These are phyloP conservation scores for Brachionus asplanchnoidis DNA, from an alignment of 1,140 invertebrate species.

Conservation along the genomic window DNA sequence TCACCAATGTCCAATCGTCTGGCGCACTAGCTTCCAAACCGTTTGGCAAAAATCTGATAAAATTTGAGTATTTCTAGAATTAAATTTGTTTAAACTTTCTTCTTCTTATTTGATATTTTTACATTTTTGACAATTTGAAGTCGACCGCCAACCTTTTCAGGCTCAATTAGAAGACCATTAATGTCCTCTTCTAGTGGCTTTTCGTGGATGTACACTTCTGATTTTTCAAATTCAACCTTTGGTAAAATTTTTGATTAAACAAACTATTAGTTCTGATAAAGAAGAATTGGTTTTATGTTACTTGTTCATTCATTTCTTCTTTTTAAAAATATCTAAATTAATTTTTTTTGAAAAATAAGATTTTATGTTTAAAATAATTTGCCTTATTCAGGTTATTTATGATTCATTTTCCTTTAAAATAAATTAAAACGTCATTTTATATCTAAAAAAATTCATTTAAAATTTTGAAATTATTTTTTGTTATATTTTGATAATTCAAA, in stretches of 20 bases:
- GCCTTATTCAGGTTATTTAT: not conserved
- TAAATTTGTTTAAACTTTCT: not conserved
- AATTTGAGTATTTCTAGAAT: not conserved
- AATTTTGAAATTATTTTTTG: not conserved
- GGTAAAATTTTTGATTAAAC: not conserved
- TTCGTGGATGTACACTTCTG: slow-evolving; percentile 15
- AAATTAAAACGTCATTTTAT: not conserved
- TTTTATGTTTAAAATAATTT: not conserved
- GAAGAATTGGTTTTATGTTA: not conserved
- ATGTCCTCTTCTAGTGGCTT: slow-evolving; percentile 13
- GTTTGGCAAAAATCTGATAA: slow-evolving; percentile 15
- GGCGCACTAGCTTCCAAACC: not conserved
- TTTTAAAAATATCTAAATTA: not conserved
- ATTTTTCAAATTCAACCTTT: slow-evolving; percentile 24
- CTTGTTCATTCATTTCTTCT: slow-evolving; percentile 15
- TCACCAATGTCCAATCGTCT: slow-evolving; percentile 39
- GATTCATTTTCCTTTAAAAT: not conserved
- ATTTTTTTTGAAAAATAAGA: not conserved
- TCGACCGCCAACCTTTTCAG: slow-evolving; percentile 20
- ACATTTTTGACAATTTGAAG: slow-evolving; percentile 40
- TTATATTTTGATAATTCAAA: not conserved
- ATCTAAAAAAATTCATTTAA: not conserved
- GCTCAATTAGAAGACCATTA: slow-evolving; percentile 24
- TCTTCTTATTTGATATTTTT: not conserved
- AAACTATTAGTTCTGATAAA: too few relatives aligned